These are phyloP conservation scores for Diglossa brunneiventris DNA, from an alignment of 2,113 vertebrate species.

Conservation along the genomic window DNA sequence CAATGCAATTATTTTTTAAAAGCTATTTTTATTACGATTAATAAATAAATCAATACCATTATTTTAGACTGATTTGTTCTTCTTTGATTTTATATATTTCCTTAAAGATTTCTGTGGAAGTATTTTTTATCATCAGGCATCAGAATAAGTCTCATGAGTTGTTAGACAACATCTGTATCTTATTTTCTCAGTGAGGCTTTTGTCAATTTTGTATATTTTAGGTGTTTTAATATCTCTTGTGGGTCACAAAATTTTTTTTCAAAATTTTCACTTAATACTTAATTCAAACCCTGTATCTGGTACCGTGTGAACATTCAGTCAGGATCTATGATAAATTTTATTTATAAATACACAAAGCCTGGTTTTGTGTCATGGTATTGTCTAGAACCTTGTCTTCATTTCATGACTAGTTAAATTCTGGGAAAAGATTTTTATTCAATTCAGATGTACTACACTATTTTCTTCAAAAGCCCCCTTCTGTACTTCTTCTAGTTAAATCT, in stretches of 20 bases:
- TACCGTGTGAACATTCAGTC: background rate
- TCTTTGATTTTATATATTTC: conserved; percentile 49
- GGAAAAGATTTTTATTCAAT: background rate
- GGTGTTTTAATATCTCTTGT: conserved; percentile 25
- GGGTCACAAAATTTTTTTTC: background rate
- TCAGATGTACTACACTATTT: background rate
- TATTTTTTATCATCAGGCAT: conserved; percentile 32
- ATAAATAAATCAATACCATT: background rate
- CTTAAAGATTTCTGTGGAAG: conserved; percentile 40
- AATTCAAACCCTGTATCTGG: background rate
- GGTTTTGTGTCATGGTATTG: background rate
- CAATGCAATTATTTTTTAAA: background rate
- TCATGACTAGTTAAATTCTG: background rate
- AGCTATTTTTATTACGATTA: background rate
- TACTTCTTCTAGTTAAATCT: background rate
- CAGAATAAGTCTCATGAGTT: conserved; percentile 12
- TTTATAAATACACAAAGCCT: background rate
- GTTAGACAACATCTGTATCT: background rate
- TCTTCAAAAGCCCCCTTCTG: background rate
- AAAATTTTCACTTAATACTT: conserved; percentile 10
- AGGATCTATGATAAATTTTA: background rate
- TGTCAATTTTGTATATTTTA: conserved; percentile 39
- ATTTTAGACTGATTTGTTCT: background rate
- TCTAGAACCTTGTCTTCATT: background rate
- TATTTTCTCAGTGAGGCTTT: conserved; percentile 37